These are phyloP conservation scores for Crocallis elinguaria DNA, from an alignment of 2,888 invertebrate genomes.

Conservation along the genomic window DNA sequence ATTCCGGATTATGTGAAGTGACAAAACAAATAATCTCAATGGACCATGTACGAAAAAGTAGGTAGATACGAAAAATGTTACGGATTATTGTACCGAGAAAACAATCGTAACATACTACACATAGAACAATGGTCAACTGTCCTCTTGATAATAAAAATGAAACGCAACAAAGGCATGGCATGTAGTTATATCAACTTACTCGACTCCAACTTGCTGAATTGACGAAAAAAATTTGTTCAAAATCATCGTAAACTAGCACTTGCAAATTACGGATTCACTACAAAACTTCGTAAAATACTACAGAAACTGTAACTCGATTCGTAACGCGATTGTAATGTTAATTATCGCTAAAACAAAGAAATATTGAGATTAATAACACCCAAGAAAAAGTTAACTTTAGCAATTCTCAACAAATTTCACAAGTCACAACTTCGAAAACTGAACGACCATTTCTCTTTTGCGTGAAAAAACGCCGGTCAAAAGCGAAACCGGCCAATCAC, in stretches of 20 bases:
- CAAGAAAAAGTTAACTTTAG: too few species aligned
- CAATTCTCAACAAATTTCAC: too few species aligned
- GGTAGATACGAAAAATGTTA: neutral
- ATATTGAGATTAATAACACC: neutral
- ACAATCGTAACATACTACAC: neutral
- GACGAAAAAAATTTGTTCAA: slow-evolving; percentile 63
- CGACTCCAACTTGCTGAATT: slow-evolving; percentile 39
- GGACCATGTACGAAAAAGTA: neutral
- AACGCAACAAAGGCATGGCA: neutral
- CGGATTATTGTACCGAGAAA: neutral
- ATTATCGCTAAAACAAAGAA: neutral
- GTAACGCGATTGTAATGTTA: neutral
- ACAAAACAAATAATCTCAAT: too few species aligned
- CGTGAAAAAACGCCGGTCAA: neutral
- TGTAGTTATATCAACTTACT: slow-evolving; percentile 44
- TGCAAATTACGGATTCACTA: neutral
- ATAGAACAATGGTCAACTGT: neutral
- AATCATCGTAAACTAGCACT: slow-evolving; percentile 39
- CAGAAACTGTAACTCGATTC: neutral
- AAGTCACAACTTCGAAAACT: slow-evolving; percentile 1
- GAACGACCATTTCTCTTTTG: neutral
- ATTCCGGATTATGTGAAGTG: too few species aligned
- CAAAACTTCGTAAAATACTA: neutral
- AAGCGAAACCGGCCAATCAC: too few species aligned
- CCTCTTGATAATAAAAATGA: neutral